These are phyloP conservation scores for Aramus guarauna DNA, from an alignment of 2,113 vertebrate species.

Conservation along the genomic window DNA sequence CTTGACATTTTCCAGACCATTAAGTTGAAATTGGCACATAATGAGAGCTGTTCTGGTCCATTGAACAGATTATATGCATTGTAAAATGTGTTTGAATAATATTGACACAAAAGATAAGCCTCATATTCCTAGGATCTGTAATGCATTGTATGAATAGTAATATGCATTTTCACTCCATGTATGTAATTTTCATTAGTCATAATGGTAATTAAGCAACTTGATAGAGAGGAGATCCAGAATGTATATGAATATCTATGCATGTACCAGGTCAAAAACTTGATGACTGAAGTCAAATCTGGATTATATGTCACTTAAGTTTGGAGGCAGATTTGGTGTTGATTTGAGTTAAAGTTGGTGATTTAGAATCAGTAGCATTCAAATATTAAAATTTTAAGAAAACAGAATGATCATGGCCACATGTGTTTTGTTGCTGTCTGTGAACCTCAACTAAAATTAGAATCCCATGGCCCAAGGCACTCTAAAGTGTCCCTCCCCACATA, in stretches of 20 bases:
- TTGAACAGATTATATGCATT: conserved; percentile 14
- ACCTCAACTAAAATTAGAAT: neutral
- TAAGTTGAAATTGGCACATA: conserved; percentile 45
- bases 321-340: neutral
- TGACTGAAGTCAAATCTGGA: neutral
- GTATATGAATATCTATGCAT: neutral
- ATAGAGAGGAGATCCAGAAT: neutral
- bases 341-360: neutral
- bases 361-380: neutral
- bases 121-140: neutral
- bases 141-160: neutral
- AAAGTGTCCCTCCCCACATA: neutral
- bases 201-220: neutral
- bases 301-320: neutral
- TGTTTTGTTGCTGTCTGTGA: neutral
- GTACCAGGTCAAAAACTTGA: neutral
- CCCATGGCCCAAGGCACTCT: neutral
- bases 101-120: neutral
- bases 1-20: conserved; percentile 49
- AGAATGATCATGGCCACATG: neutral
- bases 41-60: conserved; percentile 14
- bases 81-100: conserved; percentile 40
- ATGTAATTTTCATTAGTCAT: neutral
- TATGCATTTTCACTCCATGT: neutral
- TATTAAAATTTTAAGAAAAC: neutral